These are phyloP conservation scores for Cyphomyrus plagiostoma DNA, from an alignment of 2,113 vertebrate species.

Conservation along the genomic window DNA sequence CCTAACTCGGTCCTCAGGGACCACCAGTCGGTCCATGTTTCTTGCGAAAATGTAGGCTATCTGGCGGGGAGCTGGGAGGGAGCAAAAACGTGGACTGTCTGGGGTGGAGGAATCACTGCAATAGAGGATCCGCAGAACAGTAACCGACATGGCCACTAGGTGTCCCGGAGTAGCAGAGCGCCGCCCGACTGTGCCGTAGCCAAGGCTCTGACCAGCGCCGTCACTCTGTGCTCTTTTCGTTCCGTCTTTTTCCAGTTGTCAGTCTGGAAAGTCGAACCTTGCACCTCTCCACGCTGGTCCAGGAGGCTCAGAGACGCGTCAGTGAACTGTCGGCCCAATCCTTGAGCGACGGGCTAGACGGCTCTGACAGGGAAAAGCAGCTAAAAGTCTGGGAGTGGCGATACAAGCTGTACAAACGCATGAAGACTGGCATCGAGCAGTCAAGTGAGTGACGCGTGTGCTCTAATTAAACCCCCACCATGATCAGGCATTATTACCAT, in stretches of 20 bases:
- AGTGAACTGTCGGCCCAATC: slow-evolving; percentile 70
- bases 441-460: slow-evolving; percentile 69
- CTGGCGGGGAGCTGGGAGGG: not conserved
- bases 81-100: not conserved
- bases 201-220: not conserved
- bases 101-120: not conserved
- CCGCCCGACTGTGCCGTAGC: not conserved
- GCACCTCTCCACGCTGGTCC: slow-evolving; percentile 71
- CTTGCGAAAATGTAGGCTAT: not conserved
- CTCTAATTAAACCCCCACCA: not conserved
- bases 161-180: not conserved
- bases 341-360: slow-evolving; percentile 68
- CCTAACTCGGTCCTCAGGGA: not conserved
- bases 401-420: slow-evolving; percentile 81
- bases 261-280: slow-evolving; percentile 72
- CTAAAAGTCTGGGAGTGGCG: slow-evolving; percentile 90
- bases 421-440: slow-evolving; percentile 81
- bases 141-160: not conserved
- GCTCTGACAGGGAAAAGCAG: slow-evolving; percentile 77
- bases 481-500: too few species aligned
- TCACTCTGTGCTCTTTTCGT: not conserved
- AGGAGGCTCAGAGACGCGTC: slow-evolving; percentile 79
- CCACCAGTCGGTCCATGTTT: not conserved
- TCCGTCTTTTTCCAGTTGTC: slow-evolving; percentile 58
- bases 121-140: not conserved